Evolutionary conservation across 2,113 vertebrate species (phyloP).

Genomic region (Tachycineta bicolor): DNA sequence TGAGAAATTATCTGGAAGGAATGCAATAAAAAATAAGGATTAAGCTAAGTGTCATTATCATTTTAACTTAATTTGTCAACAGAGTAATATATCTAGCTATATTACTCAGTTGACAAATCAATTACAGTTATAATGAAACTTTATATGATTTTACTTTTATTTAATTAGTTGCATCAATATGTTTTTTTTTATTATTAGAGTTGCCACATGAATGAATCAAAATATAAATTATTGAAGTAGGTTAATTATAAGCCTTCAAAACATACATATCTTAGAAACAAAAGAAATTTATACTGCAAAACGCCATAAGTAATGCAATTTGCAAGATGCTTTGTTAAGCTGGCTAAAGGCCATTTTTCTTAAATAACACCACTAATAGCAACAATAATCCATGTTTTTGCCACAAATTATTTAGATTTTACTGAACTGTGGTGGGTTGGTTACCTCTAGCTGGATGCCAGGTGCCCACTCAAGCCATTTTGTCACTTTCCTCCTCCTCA

Average conservation of each 20-base stretch:
- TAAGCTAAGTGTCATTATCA: slow-evolving; percentile 57
- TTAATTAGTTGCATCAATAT: slow-evolving; percentile 75
- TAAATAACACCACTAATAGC: neutral
- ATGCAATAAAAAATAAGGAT: slow-evolving; percentile 68
- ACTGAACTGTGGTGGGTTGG: neutral
- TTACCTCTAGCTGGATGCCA: neutral
- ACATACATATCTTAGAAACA: slow-evolving; percentile 54
- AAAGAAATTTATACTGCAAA: slow-evolving; percentile 36
- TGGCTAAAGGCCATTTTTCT: slow-evolving; percentile 45
- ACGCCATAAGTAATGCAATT: slow-evolving; percentile 48
- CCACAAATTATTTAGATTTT: slow-evolving; percentile 10
- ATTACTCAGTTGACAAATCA: slow-evolving; percentile 72
- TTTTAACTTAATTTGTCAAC: slow-evolving; percentile 77
- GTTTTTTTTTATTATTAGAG: slow-evolving; percentile 9
- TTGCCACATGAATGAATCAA: slow-evolving; percentile 66
- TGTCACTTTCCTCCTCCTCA: neutral
- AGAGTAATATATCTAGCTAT: slow-evolving; percentile 65
- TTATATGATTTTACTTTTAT: slow-evolving; percentile 73
- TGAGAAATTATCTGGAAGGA: slow-evolving; percentile 70
- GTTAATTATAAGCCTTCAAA: slow-evolving; percentile 63
- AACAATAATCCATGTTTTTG: neutral
- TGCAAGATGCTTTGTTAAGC: slow-evolving; percentile 21
- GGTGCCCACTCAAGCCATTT: neutral
- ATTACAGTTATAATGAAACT: slow-evolving; percentile 76
- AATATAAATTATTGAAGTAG: slow-evolving; percentile 70